Base-by-base conservation (phyloP, 2,888 invertebrate species). In the Seladonia tumulorum region DNA sequence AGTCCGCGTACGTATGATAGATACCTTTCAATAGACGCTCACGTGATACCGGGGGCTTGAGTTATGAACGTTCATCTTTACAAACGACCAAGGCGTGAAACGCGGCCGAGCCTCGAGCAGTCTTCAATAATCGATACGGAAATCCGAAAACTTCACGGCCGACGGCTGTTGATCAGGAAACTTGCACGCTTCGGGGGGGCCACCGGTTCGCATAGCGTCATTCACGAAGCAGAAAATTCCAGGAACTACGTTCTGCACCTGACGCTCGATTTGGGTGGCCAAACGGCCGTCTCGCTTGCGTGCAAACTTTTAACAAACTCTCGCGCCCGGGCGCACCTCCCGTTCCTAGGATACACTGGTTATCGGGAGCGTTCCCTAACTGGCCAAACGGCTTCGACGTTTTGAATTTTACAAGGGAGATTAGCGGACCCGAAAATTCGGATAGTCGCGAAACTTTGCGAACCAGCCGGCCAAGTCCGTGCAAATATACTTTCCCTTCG, bases 71-170 rank as follows among this genome's bases (percentile, higher is more conserved):
- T 71, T 60, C 57, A 35, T 10, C 39, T 76, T 63, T 42, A 47
- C 71, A 76, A 81, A 71, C 76, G 79, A 47, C 7, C 42, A 79
- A 72, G 71, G 79, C 76, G 49, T 72, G 60, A 73, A 63, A 79
- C 42, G 68, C 57, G 22, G 66, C 78, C 81, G 77, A 83, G 87
- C 88, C 85, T 89, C 90, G 89, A 88, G 88, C 81, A 88, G 91
- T 92, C 87, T 93, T 93, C 92, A 86, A 90, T 92, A 91, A 90
- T 91, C 92, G 90, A 93, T 92, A 91, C 86, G 79, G 66, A 53
- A 29, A 39, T 68, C 72, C 57, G 18, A 76, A 83, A 74, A 82
- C 77, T 87, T 86, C 89, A 88, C 89, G 66, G 66, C 91, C 90
- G 90, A 90, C 91, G 90, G 89, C 91, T 93, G 92, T 90, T 89